Evolutionary conservation across 30 jellyfish, hydroid and myxozoan species (phyloP), one percentile per base, ranked within the genome.

Genomic region (Hydractinia symbiolongicarpus): DNA sequence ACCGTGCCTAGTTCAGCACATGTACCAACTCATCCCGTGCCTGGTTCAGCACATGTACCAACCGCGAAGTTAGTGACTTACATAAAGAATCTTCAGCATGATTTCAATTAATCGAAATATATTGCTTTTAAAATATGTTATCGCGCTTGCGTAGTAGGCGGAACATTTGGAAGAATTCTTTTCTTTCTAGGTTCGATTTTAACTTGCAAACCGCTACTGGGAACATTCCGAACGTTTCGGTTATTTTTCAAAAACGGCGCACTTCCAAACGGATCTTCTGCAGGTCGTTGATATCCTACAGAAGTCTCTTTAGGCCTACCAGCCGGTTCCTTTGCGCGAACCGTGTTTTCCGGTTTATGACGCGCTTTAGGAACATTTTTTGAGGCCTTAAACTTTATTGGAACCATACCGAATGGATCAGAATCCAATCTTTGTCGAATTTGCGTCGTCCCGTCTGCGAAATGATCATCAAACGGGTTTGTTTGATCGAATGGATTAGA

Each of bases 221-320:
- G 90, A 72, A 53, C 85, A 86, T 60, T 77, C 17, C 76, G 95
- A 86, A 20, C 84, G 79, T 73, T 76, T 78, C 17, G 81, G 88
- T 30, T 72, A 77, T 44, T 67, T 66, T 83, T 83, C 19, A 89
- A 81, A 68, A 89, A 89, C 4, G 96, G 96, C 4, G 96, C 96
- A 66, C 88, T 66, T 4, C 96, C 94, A 58, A 89, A 89, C 21
- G 96, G 96, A 58, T 89, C 96, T n/a, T 88, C 94, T 49, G 76
- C 4, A 52, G 10, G n/a, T 14, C 16, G 30, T 44, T 20, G 19
- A 30, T 0, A 30, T 30, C 44, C 44, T 1, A 1, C 69, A 53
- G 11, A 49, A 19, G 11, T 8, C 50, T 16, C 19, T 8, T 61
- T 53, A 13, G 44, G 44, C 14, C 17, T 11, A 60, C 21, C 54